phyloP scores from a whole-genome alignment of 2,797 vertebrate species.

The Gambusia yucatana region DNA sequence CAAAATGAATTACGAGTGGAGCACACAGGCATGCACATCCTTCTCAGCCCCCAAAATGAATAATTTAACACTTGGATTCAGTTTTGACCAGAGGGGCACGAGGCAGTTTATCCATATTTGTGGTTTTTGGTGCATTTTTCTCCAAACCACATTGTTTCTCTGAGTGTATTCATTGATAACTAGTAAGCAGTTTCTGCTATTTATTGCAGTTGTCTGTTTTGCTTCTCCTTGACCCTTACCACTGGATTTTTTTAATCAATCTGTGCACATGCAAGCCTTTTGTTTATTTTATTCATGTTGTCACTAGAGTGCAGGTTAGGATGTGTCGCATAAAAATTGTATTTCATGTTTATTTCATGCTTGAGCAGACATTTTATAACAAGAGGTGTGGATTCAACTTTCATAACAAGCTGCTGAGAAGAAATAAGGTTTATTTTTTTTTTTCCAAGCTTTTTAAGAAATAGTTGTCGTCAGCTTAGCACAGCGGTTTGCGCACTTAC shows the following conservation, averaged over 20 bases:
- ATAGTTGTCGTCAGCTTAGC: constrained; percentile 25
- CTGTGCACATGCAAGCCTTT: constrained; percentile 22
- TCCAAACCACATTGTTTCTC: neutral
- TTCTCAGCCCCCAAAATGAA: constrained; percentile 64
- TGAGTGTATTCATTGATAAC: constrained; percentile 21
- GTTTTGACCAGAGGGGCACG: constrained; percentile 50
- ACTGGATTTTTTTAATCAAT: constrained; percentile 15
- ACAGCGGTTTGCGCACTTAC: constrained; percentile 24
- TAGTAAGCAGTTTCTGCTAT: neutral
- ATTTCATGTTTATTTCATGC: constrained; percentile 62
- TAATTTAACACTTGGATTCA: constrained; percentile 75
- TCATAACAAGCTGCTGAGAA: constrained; percentile 36
- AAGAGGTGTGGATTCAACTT: constrained; percentile 39
- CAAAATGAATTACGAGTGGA: constrained; percentile 19
- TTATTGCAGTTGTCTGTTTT: constrained; percentile 46
- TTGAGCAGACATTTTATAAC: constrained; percentile 42
- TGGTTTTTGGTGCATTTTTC: neutral
- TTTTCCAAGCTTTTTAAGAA: constrained; percentile 20
- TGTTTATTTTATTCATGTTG: constrained; percentile 47
- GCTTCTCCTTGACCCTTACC: constrained; percentile 13
- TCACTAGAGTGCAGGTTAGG: constrained; percentile 22
- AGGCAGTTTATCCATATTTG: constrained; percentile 21
- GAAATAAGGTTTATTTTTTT: constrained; percentile 24
- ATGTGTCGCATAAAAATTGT: constrained; percentile 18
- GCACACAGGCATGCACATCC: constrained; percentile 21